phyloP scores from a whole-genome alignment of 2,113 vertebrate genomes.

The Pollachius pollachius region DNA sequence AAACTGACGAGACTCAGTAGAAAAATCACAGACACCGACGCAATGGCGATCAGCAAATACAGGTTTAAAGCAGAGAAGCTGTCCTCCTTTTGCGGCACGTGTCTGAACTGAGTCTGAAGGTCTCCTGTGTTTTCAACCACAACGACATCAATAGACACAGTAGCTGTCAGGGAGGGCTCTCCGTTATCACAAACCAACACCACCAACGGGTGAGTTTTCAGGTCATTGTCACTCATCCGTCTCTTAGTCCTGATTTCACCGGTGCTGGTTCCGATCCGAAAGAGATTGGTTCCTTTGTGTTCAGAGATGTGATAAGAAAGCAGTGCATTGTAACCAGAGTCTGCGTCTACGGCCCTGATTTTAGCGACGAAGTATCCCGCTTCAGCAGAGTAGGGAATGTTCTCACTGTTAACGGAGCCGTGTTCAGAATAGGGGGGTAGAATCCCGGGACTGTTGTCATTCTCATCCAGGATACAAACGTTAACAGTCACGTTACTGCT shows the following conservation, averaged over 20 bases:
- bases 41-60: conserved; percentile 1
- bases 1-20: conserved; percentile 39
- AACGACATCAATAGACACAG: conserved; percentile 43
- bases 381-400: conserved; percentile 65
- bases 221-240: conserved; percentile 51
- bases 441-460: conserved; percentile 80
- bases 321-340: conserved; percentile 10
- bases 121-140: conserved; percentile 31
- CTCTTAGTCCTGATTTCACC: conserved; percentile 25
- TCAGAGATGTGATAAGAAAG: not conserved
- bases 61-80: conserved; percentile 37
- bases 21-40: conserved; percentile 24
- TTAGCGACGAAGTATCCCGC: conserved; percentile 71
- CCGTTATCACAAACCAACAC: conserved; percentile 44
- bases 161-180: conserved; percentile 42
- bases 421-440: conserved; percentile 69
- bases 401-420: conserved; percentile 22
- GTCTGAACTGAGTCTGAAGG: conserved; percentile 74
- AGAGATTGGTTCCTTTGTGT: not conserved
- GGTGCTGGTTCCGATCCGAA: not conserved
- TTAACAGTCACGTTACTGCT: conserved; percentile 65
- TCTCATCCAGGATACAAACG: conserved; percentile 76
- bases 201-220: conserved; percentile 53
- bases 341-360: conserved; percentile 55
- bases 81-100: conserved; percentile 51